Conservation (phyloP, 2,888 invertebrate genomes). For the Monopis laevigella region DNA sequence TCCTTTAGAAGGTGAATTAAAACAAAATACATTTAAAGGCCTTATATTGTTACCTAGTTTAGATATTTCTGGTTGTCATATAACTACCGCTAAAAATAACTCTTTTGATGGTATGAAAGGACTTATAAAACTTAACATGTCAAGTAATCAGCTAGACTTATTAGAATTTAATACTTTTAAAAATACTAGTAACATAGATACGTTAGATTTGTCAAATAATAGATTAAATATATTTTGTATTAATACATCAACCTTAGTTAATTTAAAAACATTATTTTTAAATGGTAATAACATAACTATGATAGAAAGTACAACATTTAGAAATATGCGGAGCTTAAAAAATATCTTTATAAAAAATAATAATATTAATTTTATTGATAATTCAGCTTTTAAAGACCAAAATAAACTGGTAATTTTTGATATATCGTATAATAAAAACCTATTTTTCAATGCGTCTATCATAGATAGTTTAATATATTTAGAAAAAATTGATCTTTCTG, state of each 20-base stretch:
- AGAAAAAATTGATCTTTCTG: background rate
- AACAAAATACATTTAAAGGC: conserved; percentile 34
- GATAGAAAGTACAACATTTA: conserved; percentile 25
- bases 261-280: conserved; percentile 28
- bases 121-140: conserved; percentile 36
- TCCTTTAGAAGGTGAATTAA: conserved; percentile 30
- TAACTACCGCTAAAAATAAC: conserved; percentile 31
- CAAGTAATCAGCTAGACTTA: conserved; percentile 30
- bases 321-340: conserved; percentile 24
- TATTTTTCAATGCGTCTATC: conserved; percentile 24
- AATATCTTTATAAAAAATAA: conserved; percentile 32
- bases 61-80: conserved; percentile 34
- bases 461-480: conserved; percentile 25
- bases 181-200: conserved; percentile 30
- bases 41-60: conserved; percentile 33
- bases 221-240: conserved; percentile 29
- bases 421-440: conserved; percentile 34
- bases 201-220: conserved; percentile 41
- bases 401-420: conserved; percentile 30
- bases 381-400: conserved; percentile 26
- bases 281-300: conserved; percentile 33
- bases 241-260: conserved; percentile 32
- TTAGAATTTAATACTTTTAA: conserved; percentile 36
- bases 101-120: conserved; percentile 37
- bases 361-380: conserved; percentile 23